Base-by-base conservation (phyloP, 2,797 vertebrate species). In the Lepilemur ruficaudatus region DNA sequence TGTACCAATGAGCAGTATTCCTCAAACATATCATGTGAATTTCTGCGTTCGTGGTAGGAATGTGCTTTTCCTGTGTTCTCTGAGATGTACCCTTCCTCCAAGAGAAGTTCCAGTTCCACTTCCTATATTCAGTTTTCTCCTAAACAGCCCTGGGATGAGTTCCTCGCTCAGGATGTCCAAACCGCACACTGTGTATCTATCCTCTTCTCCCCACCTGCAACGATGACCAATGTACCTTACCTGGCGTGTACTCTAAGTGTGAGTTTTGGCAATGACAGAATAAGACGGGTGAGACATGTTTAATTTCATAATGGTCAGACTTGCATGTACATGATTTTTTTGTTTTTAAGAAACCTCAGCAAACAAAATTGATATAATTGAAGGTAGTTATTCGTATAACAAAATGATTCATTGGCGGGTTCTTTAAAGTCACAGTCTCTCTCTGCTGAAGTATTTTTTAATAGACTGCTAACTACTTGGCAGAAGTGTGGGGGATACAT, bases 371-470 rank as follows among this genome's bases (percentile, higher is more conserved):
- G 55, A 69, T 81, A 22, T 35, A 46, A 92, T 30, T 78, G 55
- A 89, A 89, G 67, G 46, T 79, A 38, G 59, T 61, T 92, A 85
- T 86, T 96, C 52, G n/a, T 32, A 84, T 18, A 48, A 78, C 50
- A 43, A 83, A 89, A 89, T 43, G 41, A 84, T 89, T 96, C 73
- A 32, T 55, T 84, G 89, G 35, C 25, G 20, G 18, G 22, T 86
- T 90, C 48, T 89, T 89, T 83, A 87, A 35, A 86, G 85, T 78
- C 63, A 15, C 17, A 28, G 55, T 38, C 78, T 96, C 18, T 91
- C 48, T 80, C n/a, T 38, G 13, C 2, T 7, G 6, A 92, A 92
- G 35, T 70, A 55, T 85, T 89, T 93, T 81, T 80, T 76, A 52
- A n/a, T 55, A 38, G 35, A 52, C 1, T 5, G 61, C 95, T 91